Conservation (phyloP, 2,797 vertebrate species). For the Erithacus rubecula region DNA sequence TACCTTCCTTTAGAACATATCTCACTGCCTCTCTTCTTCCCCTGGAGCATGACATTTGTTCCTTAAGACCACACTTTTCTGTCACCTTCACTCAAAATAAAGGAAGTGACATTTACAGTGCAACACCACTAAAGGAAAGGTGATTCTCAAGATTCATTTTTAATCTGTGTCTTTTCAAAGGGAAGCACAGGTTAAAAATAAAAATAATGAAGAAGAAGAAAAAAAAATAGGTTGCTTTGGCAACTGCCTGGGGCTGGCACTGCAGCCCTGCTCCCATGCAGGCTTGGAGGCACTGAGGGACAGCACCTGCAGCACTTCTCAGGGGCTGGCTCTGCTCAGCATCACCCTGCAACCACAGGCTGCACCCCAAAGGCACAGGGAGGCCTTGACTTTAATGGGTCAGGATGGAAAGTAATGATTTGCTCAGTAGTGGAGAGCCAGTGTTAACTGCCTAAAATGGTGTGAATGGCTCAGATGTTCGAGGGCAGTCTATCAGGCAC, state of each 20-base stretch:
- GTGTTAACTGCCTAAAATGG: constrained; percentile 59
- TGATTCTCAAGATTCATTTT: constrained; percentile 29
- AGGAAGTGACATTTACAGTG: constrained; percentile 25
- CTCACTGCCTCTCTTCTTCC: background rate
- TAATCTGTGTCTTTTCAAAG: constrained; percentile 43
- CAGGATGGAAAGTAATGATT: constrained; percentile 58
- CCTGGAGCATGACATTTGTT: background rate
- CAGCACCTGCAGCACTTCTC: constrained; percentile 6
- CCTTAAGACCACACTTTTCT: constrained; percentile 16
- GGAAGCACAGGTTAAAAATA: constrained; percentile 7
- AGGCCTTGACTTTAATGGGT: constrained; percentile 53
- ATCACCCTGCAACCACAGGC: constrained; percentile 25
- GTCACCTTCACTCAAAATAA: constrained; percentile 35
- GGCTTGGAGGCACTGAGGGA: background rate
- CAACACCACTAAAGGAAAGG: constrained; percentile 22
- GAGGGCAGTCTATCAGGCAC: constrained; percentile 62
- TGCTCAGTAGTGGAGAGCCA: constrained; percentile 50
- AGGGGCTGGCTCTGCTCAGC: constrained; percentile 28
- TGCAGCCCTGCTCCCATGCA: background rate
- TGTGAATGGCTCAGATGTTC: constrained; percentile 62
- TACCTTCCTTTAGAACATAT: constrained; percentile 11
- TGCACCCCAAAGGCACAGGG: background rate
- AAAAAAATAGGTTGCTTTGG: constrained; percentile 13
- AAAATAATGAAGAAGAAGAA: background rate
- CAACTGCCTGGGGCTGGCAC: constrained; percentile 26